Base-by-base conservation (phyloP, 2,888 invertebrate species). In the Balanococcus diminutus region DNA sequence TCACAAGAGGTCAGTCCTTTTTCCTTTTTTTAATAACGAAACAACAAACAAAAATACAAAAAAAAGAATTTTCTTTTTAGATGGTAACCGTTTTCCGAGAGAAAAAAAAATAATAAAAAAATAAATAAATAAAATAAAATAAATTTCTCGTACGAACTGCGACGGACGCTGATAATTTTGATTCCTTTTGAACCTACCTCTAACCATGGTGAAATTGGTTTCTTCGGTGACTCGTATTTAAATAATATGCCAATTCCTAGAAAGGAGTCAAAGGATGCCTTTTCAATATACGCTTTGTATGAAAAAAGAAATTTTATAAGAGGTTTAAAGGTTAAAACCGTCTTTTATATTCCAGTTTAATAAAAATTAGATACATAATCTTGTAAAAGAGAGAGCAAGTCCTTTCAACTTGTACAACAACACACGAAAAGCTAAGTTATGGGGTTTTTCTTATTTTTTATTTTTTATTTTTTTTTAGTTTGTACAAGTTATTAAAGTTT, bases 161-260 rank as follows among this genome's bases (percentile, higher is more conserved):
- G 82, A 82, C 82, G 82, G 82, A 83, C 83, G 83, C 56, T 83
- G 83, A 83, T 83, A 83, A 83, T 83, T 83, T 83, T 83, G 83
- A 83, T 46, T 83, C 83, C 83, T 83, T 83, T 83, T 83, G 83
- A 83, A 83, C 83, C 61, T 61, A 56, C 83, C 82, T 51, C 31
- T 46, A 46, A 82, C 82, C 82, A 82, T 82, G 32, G 36, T 22
- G 83, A 83, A 83, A 83, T 83, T 83, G 83, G 56, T 83, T 83
- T 83, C 83, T 28, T 83, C 56, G 82, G 82, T 39, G 82, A 82
- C 82, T 82, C 82, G 82, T 82, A 82, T 82, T 51, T 82, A 82
- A 82, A 82, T 82, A 82, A 82, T 82, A 82, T 82, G 82, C 82
- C 82, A 82, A 82, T 82, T 82, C 82, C 46, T 82, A 82, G 82